Base-by-base conservation (phyloP, 2,797 vertebrate species). In the Cossypha caffra region DNA sequence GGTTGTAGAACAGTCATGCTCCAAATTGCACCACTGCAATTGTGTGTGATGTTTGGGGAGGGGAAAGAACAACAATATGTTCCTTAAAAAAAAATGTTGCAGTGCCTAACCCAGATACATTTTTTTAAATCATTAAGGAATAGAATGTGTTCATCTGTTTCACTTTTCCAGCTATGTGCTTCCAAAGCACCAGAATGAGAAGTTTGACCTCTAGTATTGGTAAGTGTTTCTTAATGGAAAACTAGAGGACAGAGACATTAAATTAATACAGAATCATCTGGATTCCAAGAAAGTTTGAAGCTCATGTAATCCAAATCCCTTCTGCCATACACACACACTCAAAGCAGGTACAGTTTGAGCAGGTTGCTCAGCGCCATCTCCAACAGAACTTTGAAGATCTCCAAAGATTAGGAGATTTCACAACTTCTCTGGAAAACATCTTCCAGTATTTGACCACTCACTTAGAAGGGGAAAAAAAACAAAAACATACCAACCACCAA, bases 391-490 rank as follows among this genome's bases (percentile, higher is more conserved):
- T 29, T 74, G 94, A 94, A 77, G 31, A 91, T 64, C 72, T 77
- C 93, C 93, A 75, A 37, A 76, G 33, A 67, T n/a, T n/a, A 4
- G 23, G 57, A 95, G 76, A 94, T 91, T 91, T 93, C 79, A 88
- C 38, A 74, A 29, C 35, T 37, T 85, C 77, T 87, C 40, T 13
- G 16, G 73, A 82, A 73, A 86, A 81, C 12, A 2, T 88, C 75
- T 83, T 90, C 78, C 75, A 94, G 93, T 93, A 93, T 93, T 94
- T 95, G 93, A 74, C 72, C 87, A 91, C 75, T 66, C 19, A 67
- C n/a, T 55, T 37, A 10, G 13, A 5, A 54, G 29, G 40, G 2
- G 0, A 4, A 51, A 66, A 38, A 19, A 6, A 25, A 13, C 5
- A 8, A 21, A 24, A 52, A 50, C 11, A 47, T 38, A 76, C 14